Base-by-base conservation (phyloP, 1,140 invertebrate species). In the Drosophila arizonae region DNA sequence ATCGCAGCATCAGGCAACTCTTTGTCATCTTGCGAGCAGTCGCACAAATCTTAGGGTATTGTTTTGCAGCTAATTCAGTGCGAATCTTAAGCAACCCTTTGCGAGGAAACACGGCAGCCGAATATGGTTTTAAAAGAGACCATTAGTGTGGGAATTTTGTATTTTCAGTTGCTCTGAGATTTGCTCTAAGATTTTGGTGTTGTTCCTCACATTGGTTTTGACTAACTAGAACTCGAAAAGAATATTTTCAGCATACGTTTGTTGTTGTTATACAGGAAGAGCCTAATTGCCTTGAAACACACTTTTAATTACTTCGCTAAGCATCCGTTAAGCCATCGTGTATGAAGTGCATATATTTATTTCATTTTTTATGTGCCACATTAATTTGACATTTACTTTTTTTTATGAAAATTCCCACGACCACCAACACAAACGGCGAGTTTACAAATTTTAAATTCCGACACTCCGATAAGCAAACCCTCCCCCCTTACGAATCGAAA, bases 381-480 rank as follows among this genome's bases (percentile, higher is more conserved):
- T 64, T 48, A 33, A 21, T 57, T 51, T 67, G 43, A 60, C 51
- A 46, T 54, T 66, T 54, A 62, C 1, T 69, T 63, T 74, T 74
- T 65, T 74, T 58, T 57, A 48, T 30, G 36, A 79, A 73, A 85
- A 75, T 84, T 84, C 80, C 81, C 80, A 84, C 80, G 80, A 79
- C 67, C 79, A 72, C 66, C 78, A 56, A 71, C 79, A 81, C 75
- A 64, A 72, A 51, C 68, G 48, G 62, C 43, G 46, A 63, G 62
- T 61, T 75, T 71, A 77, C 17, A 76, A 82, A 84, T 82, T 82
- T 79, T 63, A 84, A 84, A 84, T 84, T 84, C 80, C 80, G 28
- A 61, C 69, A 79, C 72, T 73, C 15, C 28, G 24, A 66, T 43
- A 56, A 74, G 71, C 63, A 84, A 39, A 82, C 79, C 79, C 79